Base-by-base conservation (phyloP, 2,888 invertebrate species). In the Andrena camellia region DNA sequence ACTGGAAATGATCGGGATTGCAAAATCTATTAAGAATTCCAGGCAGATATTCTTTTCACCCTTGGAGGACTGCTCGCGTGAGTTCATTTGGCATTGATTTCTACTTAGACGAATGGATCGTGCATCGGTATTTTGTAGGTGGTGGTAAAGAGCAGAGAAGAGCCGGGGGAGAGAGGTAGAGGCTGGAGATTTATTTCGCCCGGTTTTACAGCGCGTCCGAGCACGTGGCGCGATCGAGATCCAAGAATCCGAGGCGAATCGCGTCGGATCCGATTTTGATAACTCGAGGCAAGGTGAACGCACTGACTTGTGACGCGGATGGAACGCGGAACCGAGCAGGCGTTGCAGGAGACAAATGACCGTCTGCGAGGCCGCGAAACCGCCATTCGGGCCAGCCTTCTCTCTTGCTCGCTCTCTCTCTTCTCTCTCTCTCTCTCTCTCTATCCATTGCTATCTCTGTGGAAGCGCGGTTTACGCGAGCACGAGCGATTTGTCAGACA, bases 341-440 rank as follows among this genome's bases (percentile, higher is more conserved):
- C 90, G 90, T 92, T 92, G 90, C 90, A 87, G 84, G 90, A 92
- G 92, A 93, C 92, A 93, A 93, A 93, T 93, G 91, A 92, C 90
- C 89, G 91, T 91, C 90, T 91, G 87, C 90, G 86, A 88, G 85
- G 88, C 89, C 89, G 88, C 91, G 88, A 91, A 90, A 91, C 88
- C 88, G 79, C 88, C 88, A 77, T 86, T 83, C 83, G 86, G 78
- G 67, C 78, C 69, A 81, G 72, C 81, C 78, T 69, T 57, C 63
- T 54, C 63, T 69, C 33, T 20, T n/a, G 5, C 52, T 20, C 50
- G 0, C 50, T 50, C 50, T n/a, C 7, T 6, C n/a, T 50, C 50
- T 50, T 54, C 6, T 23, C 23, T 54, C 20, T 52, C 20, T n/a
- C 20, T 20, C 54, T 20, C 8, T 23, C 13, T 26, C 2, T 20